Percentiles rank a stretch among this genome's conserved stretches.
phyloP scores from a whole-genome alignment of 2,113 vertebrate species.

The Promerops cafer region DNA sequence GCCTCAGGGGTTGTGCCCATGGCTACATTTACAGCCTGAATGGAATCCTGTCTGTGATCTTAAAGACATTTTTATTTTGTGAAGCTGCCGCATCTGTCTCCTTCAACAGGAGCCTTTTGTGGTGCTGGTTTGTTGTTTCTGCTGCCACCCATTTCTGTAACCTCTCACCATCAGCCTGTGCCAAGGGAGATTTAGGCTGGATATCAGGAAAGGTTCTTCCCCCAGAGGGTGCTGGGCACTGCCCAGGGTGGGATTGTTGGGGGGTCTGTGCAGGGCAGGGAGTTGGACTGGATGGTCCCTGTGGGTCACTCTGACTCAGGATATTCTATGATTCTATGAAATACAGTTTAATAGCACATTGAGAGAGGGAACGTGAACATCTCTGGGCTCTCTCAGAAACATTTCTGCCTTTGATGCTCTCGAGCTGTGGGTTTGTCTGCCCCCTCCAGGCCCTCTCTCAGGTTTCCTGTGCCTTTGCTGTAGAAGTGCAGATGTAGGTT shows the following conservation, averaged over 20 bases:
- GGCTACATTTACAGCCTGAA: not conserved
- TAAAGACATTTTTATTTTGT: not conserved
- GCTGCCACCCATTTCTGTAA: not conserved
- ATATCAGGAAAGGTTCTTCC: not conserved
- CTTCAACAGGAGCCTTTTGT: not conserved
- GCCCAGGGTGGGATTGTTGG: not conserved
- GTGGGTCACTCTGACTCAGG: not conserved
- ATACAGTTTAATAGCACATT: not conserved
- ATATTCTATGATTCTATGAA: not conserved
- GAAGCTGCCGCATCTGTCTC: not conserved
- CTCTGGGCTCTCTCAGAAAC: not conserved
- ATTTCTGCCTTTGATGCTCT: not conserved
- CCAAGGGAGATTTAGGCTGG: accelerated
- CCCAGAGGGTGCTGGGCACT: not conserved
- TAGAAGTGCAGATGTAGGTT: not conserved
- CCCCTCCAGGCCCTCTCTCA: not conserved
- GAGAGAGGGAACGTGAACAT: not conserved
- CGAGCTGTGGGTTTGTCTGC: not conserved
- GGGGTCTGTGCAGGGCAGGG: not conserved
- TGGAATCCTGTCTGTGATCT: not conserved
- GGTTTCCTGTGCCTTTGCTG: not conserved
- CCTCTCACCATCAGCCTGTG: not conserved
- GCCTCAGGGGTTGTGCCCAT: not conserved
- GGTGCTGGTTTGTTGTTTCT: not conserved
- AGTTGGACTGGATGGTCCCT: accelerated